These are phyloP conservation scores for Ptychadena robeensis DNA, from an alignment of 2,797 vertebrate genomes.

Conservation along the genomic window DNA sequence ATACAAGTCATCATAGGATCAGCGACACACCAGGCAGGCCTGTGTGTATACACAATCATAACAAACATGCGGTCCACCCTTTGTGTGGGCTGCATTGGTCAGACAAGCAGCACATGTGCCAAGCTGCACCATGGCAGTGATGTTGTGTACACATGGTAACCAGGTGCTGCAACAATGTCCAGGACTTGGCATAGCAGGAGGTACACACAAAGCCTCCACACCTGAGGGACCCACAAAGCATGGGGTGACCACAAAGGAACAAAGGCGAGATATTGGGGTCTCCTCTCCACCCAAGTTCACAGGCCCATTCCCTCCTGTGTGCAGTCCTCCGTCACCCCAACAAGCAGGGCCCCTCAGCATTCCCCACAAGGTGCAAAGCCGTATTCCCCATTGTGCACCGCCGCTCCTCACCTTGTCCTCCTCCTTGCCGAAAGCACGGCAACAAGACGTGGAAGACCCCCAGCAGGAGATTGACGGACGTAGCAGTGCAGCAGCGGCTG, in stretches of 20 bases:
- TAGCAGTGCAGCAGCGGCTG: constrained; percentile 85
- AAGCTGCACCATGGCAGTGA: not conserved
- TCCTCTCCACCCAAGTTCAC: not conserved
- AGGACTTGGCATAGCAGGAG: not conserved
- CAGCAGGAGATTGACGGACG: constrained; percentile 88
- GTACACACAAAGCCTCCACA: not conserved
- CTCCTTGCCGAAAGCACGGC: constrained; percentile 84
- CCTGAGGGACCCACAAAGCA: not conserved
- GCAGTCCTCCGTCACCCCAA: constrained; percentile 4
- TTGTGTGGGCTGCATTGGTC: not conserved
- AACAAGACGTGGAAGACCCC: constrained; percentile 86
- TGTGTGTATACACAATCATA: not conserved
- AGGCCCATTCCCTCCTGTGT: not conserved
- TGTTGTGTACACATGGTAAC: constrained; percentile 14
- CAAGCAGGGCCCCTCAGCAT: not conserved
- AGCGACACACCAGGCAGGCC: not conserved
- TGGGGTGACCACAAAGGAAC: not conserved
- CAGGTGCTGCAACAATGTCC: too few relatives aligned
- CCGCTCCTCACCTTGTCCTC: constrained; percentile 86
- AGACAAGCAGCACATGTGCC: constrained; percentile 10
- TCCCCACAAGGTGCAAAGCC: not conserved
- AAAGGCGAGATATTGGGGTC: not conserved
- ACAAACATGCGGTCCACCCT: too few relatives aligned
- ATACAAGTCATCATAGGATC: not conserved
- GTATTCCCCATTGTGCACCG: not conserved